Conservation (phyloP, 1,140 invertebrate genomes). For the Mesaphorura yosii region DNA sequence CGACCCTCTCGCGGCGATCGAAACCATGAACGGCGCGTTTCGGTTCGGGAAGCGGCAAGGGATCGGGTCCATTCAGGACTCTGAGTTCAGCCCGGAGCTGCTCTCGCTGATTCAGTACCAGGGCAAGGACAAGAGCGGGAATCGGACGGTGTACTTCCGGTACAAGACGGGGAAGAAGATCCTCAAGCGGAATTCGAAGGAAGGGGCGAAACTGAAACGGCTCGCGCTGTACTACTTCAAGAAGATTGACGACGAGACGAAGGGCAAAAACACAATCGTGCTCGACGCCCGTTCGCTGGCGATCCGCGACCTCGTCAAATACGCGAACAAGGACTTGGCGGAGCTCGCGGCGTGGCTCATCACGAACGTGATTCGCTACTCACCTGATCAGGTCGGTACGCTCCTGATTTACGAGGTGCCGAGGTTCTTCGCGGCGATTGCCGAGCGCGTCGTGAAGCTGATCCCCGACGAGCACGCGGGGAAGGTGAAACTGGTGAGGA, state of each 20-base stretch:
- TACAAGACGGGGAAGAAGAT: conserved; percentile 9
- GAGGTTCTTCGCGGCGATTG: conserved; percentile 1
- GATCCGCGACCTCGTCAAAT: conserved; percentile 6
- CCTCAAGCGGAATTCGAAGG: conserved; percentile 8
- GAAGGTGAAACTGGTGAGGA: not conserved
- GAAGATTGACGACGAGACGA: conserved; percentile 5
- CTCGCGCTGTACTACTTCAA: not conserved
- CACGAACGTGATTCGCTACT: not conserved
- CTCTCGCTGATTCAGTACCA: not conserved
- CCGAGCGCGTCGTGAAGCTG: not conserved
- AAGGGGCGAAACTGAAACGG: conserved; percentile 5
- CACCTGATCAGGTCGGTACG: not conserved
- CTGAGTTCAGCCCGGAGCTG: not conserved
- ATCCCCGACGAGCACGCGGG: not conserved
- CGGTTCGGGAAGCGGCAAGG: conserved; percentile 1
- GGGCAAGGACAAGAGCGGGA: conserved; percentile 2
- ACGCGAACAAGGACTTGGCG: conserved; percentile 10
- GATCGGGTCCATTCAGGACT: not conserved
- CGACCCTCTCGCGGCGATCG: not conserved
- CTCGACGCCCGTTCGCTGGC: not conserved
- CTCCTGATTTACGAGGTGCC: conserved; percentile 1
- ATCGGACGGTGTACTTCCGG: not conserved
- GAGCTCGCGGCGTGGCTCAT: not conserved
- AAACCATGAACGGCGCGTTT: not conserved
- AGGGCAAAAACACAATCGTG: not conserved